Evolutionary conservation across 2,113 vertebrate genomes (phyloP), one percentile per base, ranked within the genome.

Genomic region (Thalassoma bifasciatum): DNA sequence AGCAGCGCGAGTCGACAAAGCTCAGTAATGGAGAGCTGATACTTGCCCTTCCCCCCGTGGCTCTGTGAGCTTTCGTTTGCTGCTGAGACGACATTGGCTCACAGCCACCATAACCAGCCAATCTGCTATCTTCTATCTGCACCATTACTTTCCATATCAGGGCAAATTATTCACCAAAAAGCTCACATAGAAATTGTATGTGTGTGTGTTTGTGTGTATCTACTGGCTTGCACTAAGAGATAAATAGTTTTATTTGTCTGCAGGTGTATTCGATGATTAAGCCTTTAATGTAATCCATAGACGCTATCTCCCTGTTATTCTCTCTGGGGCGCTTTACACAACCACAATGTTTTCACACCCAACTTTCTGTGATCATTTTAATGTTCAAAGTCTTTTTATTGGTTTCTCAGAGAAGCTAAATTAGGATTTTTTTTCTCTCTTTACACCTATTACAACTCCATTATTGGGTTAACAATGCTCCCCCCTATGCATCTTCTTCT

Each of bases 31-130:
- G 77, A 91, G 83, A 86, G 83, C 75, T 79, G 66, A 81, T 80
- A 67, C 79, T 78, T 53, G 62, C 58, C 62, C 72, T 5, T 58
- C 66, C 58, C 69, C 53, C 46, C 12, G 34, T 64, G 30, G 46
- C 69, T 78, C 81, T 42, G 63, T n/a, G 72, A 81, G n/a, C 82
- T 88, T 85, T 89, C 89, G 86, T 90, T 91, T 88, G 85, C 86
- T 61, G 80, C 79, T 58, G 82, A 86, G 84, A 86, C 79, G 88
- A 85, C 85, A 91, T 86, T 89, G 89, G 86, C 89, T 83, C 86
- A 59, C 74, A 77, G 88, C 81, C 84, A 78, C 75, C 54, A 21
- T 56, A 73, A 72, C 75, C 82, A 77, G 76, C 80, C 83, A 86
- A 76, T 85, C 79, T 84, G 66, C 66, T 52, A 64, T 86, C 81